Evolutionary conservation across 92 coral and sea anemone genomes (phyloP), one percentile per base, ranked within the genome.

Genomic region (Parazoanthus swiftii): DNA sequence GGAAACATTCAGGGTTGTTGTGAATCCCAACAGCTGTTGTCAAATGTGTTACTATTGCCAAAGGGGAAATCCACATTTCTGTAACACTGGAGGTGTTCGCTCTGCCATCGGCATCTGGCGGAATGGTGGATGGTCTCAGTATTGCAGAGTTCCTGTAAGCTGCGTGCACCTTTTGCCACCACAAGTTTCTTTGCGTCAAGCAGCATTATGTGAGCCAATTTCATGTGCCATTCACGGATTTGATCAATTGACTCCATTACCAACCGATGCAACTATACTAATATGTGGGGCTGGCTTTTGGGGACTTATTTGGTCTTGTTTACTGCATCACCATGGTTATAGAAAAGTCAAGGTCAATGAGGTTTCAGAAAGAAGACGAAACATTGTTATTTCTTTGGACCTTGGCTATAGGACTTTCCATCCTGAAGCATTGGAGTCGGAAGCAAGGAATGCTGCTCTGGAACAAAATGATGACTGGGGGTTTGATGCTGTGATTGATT

Each of bases 81-180:
- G 99, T 74, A 93, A 89, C 56, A 86, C 86, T 66, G 95, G 97
- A 23, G 94, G 94, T 3, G 89, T 92, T 54, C 90, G 92, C 68
- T 95, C 98, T 33, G 82, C 92, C 20, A 90, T 97, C 74, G 99
- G 99, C 23, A 88, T 95, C 74, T 95, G 97, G 95, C 93, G 96
- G 1, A 97, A 97, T 90, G 99, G 99, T 21, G 99, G 99, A 3
- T 97, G 99, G 99, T 94, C 99, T 20, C 97, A 97, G 88, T 97
- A 92, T 79, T 94, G 98, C 65, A 91, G 97, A 54, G 95, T 95
- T 20, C 91, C 91, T 73, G 93, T 95, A 39, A 89, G 85, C 15
- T 89, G 92, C 21, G 90, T 97, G 18, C 89, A 92, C 42, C 21
- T 79, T 29, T 90, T 97, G 36, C 98, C 99, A 67, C 96, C 98